Evolutionary conservation across 2,113 vertebrate species (phyloP), one percentile per base, ranked within the genome.

Genomic region (Pseudopipra pipra): DNA sequence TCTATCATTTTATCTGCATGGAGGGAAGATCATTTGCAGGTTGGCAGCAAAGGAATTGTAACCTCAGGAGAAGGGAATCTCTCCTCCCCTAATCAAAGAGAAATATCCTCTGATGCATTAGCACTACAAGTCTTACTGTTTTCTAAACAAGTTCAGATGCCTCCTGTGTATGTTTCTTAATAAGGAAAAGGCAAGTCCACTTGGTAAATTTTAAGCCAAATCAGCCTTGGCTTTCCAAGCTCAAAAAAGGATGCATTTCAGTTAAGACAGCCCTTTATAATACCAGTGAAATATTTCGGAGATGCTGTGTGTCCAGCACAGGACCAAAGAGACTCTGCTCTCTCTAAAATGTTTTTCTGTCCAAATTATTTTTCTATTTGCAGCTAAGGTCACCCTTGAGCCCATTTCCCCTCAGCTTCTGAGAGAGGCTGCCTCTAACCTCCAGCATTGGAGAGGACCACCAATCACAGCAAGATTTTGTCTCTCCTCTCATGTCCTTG

Each of bases 1-100:
- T 35, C 11, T 41, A 22, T 30, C 0, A 0, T 75, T 92, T 73
- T 83, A 47, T 67, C 59, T 92, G 30, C 35, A 52, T 25, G 84
- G 91, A 82, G 68, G 51, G 68, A 83, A 80, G 62, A 86, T n/a
- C 43, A 16, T 37, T 67, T 63, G 41, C 51, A 85, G 35, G 25
- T 31, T 86, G 84, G 35, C 47, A 89, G 59, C 43, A 84, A 91
- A 89, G 73, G 84, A 93, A 61, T 28, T 37, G 31, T 41, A 87
- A 74, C 61, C 93, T 89, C 84, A 78, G 70, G 86, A 94, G 52
- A 93, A 72, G 33, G 23, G 19, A 89, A 14, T 31, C 24, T 63
- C 46, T 92, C 55, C 43, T 93, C 16, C 31, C 10, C 6, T 28
- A 67, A 0, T 41, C 37, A 31, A 82, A 79, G 68, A 86, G 39